Conservation (phyloP, 2,888 invertebrate genomes). For the Myopa tessellatipennis region DNA sequence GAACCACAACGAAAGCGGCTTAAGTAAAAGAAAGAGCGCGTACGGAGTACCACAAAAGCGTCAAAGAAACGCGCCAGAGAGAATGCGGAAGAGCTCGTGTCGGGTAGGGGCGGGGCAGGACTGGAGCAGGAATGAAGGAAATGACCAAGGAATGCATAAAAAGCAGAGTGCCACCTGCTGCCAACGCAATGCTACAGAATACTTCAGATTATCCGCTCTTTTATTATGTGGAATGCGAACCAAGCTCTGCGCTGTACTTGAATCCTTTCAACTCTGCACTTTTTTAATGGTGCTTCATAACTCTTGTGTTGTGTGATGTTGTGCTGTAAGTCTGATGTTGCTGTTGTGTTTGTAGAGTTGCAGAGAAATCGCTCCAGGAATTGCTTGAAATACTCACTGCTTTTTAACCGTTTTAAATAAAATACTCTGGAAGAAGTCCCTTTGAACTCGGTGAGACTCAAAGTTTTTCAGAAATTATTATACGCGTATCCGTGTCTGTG, state of each 20-base stretch:
- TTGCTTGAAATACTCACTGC: not conserved
- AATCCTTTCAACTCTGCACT: constrained; percentile 11
- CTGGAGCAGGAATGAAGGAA: not conserved
- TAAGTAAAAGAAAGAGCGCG: constrained; percentile 2
- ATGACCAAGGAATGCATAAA: not conserved
- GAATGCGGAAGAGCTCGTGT: not conserved
- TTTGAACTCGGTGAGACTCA: too few relatives aligned
- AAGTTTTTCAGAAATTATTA: too few relatives aligned
- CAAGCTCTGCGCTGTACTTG: constrained; percentile 2
- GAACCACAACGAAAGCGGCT: constrained; percentile 20
- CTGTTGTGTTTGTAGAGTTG: constrained; percentile 1
- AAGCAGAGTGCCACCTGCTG: constrained; percentile 15
- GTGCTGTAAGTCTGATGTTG: not conserved
- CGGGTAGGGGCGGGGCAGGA: not conserved
- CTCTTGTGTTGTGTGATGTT: not conserved
- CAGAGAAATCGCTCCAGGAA: not conserved
- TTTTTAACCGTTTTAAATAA: too few relatives aligned
- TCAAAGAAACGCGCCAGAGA: constrained; percentile 20
- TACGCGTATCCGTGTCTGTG: too few relatives aligned
- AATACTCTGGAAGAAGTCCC: too few relatives aligned
- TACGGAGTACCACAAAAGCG: constrained; percentile 7
- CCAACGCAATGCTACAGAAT: constrained; percentile 39
- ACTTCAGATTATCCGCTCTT: constrained; percentile 41
- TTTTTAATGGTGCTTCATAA: not conserved
- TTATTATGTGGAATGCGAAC: constrained; percentile 21